Base-by-base conservation (phyloP, 2,888 invertebrate species). In the Drosophila helvetica region DNA sequence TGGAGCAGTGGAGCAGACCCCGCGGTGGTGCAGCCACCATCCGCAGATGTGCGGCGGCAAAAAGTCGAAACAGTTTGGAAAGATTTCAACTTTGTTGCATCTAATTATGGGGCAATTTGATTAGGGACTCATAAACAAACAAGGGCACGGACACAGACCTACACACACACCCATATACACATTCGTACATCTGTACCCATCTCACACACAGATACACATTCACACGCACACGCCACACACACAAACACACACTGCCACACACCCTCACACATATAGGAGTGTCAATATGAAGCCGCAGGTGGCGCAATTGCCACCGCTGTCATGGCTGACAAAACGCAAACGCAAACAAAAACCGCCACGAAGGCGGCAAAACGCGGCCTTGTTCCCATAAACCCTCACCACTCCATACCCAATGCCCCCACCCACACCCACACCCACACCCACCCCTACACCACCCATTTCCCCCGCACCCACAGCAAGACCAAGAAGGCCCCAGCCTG, bases 231-330 rank as follows among this genome's bases (percentile, higher is more conserved):
- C 1, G 5, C 18, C 17, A n/a, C 6, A 12, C 10, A 12, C 33
- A 45, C 25, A 30, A 12, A 27, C 3, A 12, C 3, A 1, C 9
- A 53, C 43, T 5, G 22, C 15, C 18, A 47, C 17, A 58, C 42
- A 51, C 17, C 42, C 5, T 56, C 7, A 15, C 27, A 54, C 25
- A 33, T 45, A 53, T 25, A 59, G 52, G 66, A 79, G 82, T 85
- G 81, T 85, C 86, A 82, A 82, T 82, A 82, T 78, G 76, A 62
- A 74, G 86, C 81, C 86, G 86, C 81, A 82, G 80, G 86, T 82
- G 82, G 78, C 67, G 76, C 60, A 74, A 66, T 51, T 74, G 64
- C 69, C 70, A 62, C 27, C 63, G 78, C 78, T 82, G 86, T 85
- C 86, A 80, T 71, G 72, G 72, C 82, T 78, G 80, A 82, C 86